Base-by-base conservation (phyloP, 2,113 vertebrate species). In the Axis porcinus region DNA sequence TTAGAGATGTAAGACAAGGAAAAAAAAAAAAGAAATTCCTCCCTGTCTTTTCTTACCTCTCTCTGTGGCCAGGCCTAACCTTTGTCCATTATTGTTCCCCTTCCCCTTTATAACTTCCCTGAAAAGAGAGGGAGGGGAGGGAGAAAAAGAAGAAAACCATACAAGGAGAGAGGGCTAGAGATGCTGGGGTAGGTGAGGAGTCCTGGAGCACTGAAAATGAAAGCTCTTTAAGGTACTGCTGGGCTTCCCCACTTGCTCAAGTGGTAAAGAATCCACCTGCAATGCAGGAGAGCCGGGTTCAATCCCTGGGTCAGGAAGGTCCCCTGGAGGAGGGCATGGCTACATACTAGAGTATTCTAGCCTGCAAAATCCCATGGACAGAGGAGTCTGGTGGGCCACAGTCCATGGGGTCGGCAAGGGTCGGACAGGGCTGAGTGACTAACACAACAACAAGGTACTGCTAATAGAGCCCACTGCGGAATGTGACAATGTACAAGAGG, bases 11-110 rank as follows among this genome's bases (percentile, higher is more conserved):
- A 92, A 86, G 86, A 70, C 54, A 87, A 43, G 55, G 8, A 17
- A 52, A 84, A 78, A 50, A 81, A 83, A 93, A 52, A 47, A 82
- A 95, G 57, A 95, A 96, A 94, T 97, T 87, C 83, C 58, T 96
- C 62, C 54, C 58, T 55, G 50, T 52, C 74, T 92, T 96, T 96
- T 60, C 89, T 86, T 86, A 78, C 78, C 95, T 96, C 67, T 78
- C 19, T 96, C 79, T 67, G 45, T 12, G 74, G 47, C 88, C 60
- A 87, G 62, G 33, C 57, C 30, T 95, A 84, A 93, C 33, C 33
- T 94, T 93, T 94, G 81, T 52, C 58, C 30, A 28, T 54, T 70
- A 92, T 85, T 52, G 54, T 95, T 76, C 86, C 5, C n/a, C 12
- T 86, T 83, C 16, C 54, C 58, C 13, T 93, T 94, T 40, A 40